phyloP scores from a whole-genome alignment of 2,888 invertebrate genomes.

The Luperina testacea region DNA sequence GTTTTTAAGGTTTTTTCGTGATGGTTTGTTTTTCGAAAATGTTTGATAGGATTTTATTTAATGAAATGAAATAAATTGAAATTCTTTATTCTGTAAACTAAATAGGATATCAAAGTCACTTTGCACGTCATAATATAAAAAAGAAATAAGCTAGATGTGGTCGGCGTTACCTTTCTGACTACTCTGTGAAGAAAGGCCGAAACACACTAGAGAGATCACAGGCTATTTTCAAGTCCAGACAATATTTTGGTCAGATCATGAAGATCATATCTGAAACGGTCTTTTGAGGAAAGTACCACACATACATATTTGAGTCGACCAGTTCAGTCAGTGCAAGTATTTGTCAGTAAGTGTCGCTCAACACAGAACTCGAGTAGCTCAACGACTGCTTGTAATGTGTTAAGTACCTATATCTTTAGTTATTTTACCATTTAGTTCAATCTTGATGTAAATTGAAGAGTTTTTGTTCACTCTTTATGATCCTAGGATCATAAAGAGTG shows the following conservation, averaged over 20 bases:
- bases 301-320: background rate
- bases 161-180: background rate
- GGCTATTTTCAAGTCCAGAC: too few relatives aligned
- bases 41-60: background rate
- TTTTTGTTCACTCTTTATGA: background rate
- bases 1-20: constrained; percentile 41
- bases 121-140: background rate
- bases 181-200: background rate
- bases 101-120: too few relatives aligned
- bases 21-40: constrained; percentile 7
- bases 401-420: background rate
- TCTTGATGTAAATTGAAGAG: background rate
- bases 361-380: background rate
- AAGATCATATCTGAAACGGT: background rate
- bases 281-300: background rate
- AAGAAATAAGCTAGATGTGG: background rate
- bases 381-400: background rate
- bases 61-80: too few relatives aligned
- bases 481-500: too few relatives aligned
- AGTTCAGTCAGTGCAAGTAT: background rate
- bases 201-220: too few relatives aligned
- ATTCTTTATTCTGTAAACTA: too few relatives aligned
- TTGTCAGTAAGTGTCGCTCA: background rate
- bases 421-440: background rate
- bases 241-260: background rate